phyloP scores from a whole-genome alignment of 2,797 vertebrate species.

The Garrulus glandarius region DNA sequence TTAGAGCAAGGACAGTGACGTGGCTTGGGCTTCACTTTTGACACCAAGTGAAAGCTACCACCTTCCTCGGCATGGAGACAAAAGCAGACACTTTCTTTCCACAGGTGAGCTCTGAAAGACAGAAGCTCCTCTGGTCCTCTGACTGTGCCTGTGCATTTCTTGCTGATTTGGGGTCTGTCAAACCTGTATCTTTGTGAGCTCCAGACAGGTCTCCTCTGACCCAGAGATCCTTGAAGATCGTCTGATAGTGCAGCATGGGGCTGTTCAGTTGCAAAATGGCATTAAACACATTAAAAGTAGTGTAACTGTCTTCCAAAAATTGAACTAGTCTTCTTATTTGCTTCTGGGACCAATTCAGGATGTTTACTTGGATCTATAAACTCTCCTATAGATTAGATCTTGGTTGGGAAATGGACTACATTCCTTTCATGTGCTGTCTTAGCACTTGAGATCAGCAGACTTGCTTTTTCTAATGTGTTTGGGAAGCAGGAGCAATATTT shows the following conservation, averaged over 20 bases:
- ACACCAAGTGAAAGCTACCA: neutral
- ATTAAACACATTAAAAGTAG: neutral
- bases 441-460: conserved; percentile 61
- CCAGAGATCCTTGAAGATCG: conserved; percentile 32
- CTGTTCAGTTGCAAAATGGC: neutral
- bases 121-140: neutral
- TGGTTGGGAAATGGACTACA: conserved; percentile 64
- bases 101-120: neutral
- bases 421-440: conserved; percentile 62
- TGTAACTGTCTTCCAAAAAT: conserved; percentile 32
- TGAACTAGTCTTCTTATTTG: conserved; percentile 43
- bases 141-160: neutral
- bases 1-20: neutral
- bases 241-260: neutral
- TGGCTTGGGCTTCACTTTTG: neutral
- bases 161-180: neutral
- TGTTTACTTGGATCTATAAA: conserved; percentile 64
- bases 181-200: neutral
- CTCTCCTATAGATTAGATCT: conserved; percentile 66
- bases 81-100: neutral
- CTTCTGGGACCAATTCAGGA: conserved; percentile 59
- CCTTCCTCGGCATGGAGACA: neutral
- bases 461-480: conserved; percentile 59
- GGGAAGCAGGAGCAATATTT: conserved; percentile 57
- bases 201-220: neutral